Base-by-base conservation (phyloP, 2,797 vertebrate genomes). In the Cichlasoma orientale region DNA sequence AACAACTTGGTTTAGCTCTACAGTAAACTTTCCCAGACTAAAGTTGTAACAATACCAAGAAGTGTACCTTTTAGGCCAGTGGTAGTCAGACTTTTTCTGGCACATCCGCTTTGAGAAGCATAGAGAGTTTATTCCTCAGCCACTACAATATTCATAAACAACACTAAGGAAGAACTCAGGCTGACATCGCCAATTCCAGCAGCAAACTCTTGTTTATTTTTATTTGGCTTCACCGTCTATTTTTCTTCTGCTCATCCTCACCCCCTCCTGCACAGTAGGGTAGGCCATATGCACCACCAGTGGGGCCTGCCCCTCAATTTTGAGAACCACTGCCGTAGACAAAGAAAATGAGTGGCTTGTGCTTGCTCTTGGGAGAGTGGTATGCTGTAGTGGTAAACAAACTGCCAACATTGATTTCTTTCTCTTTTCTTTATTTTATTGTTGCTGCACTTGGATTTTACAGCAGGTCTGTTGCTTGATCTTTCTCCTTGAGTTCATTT, bases 381-480 rank as follows among this genome's bases (percentile, higher is more conserved):
- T 53, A 7, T 57, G 53, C 50, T 68, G 18, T 36, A 79, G 38
- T 63, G 44, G 23, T 79, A 33, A 80, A 73, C 68, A 77, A 74
- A 70, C 74, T 38, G 61, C 71, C 87, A 86, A 92, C 76, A 69
- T 72, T 81, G 61, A 87, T 82, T 56, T 91, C 29, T 86, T 53
- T 91, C 66, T 84, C 86, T 86, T 68, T 71, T 75, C 59, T 77
- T 87, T 85, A 41, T 82, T 90, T 77, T 89, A 47, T 88, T 75
- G 80, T 83, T 78, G 94, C 95, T 94, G 90, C 94, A 57, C 82
- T 90, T 83, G 95, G 94, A 94, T 88, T 89, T 93, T 90, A 94
- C 92, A 96, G 95, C 95, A 96, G 95, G 96, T 96, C 87, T 94
- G 95, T 96, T 87, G 52, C 72, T 87, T 80, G 81, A 72, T 86